These are phyloP conservation scores for Ascidia mentula DNA, from an alignment of 23 tunicate species.

Conservation along the genomic window DNA sequence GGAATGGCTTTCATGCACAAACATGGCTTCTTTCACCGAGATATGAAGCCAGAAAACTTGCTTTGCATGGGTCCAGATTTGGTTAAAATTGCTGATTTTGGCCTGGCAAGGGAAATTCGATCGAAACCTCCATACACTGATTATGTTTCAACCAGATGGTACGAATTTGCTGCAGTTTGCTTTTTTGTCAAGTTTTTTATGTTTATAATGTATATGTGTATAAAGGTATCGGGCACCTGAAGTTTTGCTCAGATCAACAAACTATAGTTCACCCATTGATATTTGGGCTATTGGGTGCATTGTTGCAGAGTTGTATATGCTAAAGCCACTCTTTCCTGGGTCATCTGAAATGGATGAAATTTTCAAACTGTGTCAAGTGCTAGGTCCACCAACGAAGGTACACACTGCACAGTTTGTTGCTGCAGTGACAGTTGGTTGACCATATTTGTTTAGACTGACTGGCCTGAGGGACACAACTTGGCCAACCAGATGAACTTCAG, in stretches of 20 bases:
- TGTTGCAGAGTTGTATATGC: constrained; percentile 94
- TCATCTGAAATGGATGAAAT: constrained; percentile 96
- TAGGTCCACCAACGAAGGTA: constrained; percentile 87
- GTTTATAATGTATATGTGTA: neutral
- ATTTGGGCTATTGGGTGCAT: constrained; percentile 99
- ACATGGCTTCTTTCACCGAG: constrained; percentile 93
- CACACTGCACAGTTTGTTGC: neutral
- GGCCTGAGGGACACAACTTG: constrained; percentile 97
- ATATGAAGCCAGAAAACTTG: constrained; percentile 98
- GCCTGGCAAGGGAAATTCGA: constrained; percentile 95
- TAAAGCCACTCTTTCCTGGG: constrained; percentile 94
- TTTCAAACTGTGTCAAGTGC: constrained; percentile 81
- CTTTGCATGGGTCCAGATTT: constrained; percentile 99
- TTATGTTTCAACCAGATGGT: constrained; percentile 99
- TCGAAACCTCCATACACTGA: constrained; percentile 99
- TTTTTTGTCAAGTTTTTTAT: neutral
- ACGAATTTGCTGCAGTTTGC: neutral
- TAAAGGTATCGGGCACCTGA: constrained; percentile 98
- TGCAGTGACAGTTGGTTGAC: neutral
- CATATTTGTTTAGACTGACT: constrained; percentile 50
- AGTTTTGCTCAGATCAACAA: constrained; percentile 84
- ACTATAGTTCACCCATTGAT: constrained; percentile 98
- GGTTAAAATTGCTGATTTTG: constrained; percentile 98
- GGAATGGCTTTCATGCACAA: constrained; percentile 98
- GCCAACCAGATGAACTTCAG: constrained; percentile 86